Evolutionary conservation across 1,140 invertebrate genomes (phyloP).

Genomic region (Popillia japonica): DNA sequence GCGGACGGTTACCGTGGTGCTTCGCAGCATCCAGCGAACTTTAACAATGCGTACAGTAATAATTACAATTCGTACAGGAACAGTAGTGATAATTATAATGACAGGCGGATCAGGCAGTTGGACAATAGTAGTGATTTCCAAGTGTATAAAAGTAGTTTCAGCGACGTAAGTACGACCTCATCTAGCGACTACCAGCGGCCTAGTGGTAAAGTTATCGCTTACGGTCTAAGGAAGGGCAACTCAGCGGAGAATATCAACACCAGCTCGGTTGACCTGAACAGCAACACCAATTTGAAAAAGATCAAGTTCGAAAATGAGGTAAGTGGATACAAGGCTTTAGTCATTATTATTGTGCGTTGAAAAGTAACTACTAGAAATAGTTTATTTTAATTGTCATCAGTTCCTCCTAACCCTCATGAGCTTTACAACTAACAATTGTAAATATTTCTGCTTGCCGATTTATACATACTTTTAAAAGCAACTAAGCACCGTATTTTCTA

Average conservation of each 20-base stretch:
- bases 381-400: no score
- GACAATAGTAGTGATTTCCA: constrained; percentile 37
- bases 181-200: background rate
- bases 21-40: constrained; percentile 47
- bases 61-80: constrained; percentile 43
- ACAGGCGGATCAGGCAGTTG: constrained; percentile 20
- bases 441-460: no score
- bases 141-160: constrained; percentile 43
- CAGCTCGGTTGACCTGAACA: constrained; percentile 47
- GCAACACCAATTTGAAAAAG: constrained; percentile 56
- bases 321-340: no score
- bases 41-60: constrained; percentile 17
- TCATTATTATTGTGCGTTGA: no score
- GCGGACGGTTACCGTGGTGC: constrained; percentile 48
- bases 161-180: constrained; percentile 44
- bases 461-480: no score
- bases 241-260: constrained; percentile 59
- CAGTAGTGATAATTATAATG: constrained; percentile 28
- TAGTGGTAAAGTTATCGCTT: constrained; percentile 9
- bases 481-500: no score
- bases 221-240: constrained; percentile 54
- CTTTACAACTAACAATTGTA: no score
- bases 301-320: constrained; percentile 59
- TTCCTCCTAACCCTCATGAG: no score
- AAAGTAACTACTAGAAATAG: no score